Evolutionary conservation across 2,888 invertebrate species (phyloP).

Genomic region (Rhagonycha lutea): DNA sequence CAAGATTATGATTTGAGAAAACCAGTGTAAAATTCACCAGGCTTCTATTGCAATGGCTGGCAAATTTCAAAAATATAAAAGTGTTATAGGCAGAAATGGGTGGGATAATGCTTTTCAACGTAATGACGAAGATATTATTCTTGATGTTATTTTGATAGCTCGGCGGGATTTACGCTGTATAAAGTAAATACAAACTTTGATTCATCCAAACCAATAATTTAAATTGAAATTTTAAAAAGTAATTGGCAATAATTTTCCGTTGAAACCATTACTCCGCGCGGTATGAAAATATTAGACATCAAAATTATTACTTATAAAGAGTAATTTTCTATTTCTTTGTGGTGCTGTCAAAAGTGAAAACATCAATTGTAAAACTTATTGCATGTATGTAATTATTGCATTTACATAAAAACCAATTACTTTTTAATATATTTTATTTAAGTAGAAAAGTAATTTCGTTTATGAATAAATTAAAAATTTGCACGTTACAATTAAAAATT

Average conservation of each 20-base stretch:
- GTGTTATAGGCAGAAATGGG: neutral
- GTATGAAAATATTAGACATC: neutral
- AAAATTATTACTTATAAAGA: neutral
- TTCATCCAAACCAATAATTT: neutral
- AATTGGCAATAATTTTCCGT: neutral
- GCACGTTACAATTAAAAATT: neutral
- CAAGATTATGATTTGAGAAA: neutral
- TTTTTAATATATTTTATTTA: neutral
- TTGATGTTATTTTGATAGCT: neutral
- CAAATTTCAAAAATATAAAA: neutral
- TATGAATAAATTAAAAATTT: neutral
- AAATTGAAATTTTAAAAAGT: neutral
- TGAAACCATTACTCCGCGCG: neutral
- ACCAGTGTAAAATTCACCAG: neutral
- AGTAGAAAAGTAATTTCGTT: neutral
- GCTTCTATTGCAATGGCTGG: neutral
- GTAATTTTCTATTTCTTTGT: neutral
- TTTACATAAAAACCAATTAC: neutral
- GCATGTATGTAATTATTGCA: neutral
- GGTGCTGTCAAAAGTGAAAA: neutral
- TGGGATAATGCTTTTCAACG: neutral
- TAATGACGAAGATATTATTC: neutral
- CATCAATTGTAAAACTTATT: neutral
- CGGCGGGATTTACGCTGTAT: neutral
- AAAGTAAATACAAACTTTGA: neutral